Base-by-base conservation (phyloP, 2,888 invertebrate species). In the Agapostemon virescens region DNA sequence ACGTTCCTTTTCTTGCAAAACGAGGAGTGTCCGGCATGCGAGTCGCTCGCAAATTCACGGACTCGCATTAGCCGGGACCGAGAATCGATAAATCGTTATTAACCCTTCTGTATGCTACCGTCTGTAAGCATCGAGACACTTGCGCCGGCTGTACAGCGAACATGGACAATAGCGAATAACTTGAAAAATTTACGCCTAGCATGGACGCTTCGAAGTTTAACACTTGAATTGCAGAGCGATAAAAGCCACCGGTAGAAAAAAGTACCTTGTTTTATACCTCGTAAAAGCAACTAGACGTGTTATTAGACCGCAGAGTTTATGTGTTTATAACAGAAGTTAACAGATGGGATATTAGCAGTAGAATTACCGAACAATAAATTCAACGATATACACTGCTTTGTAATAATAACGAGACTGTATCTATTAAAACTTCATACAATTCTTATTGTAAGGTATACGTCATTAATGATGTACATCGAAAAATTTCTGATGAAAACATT, bases 1-100 rank as follows among this genome's bases (percentile, higher is more conserved):
- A 63, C 33, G 61, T 67, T 61, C 49, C 45, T 63, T 52, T 36
- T 3, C 61, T 33, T 40, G 20, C 17, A 58, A 61, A 49, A 61
- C 55, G 55, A 55, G 55, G 55, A 55, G 26, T 17, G 55, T 6
- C 55, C 55, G 55, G 55, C 55, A 55, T 55, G 55, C 55, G 55
- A 55, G 55, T 17, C 26, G 26, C 7, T 11, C 45, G 15, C 30
- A 17, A 13, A 40, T 40, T 42, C 66, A 9, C 23, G 52, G 36
- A 20, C 52, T 63, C 30, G 30, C 45, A 63, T 75, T 66, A 23
- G 7, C n/a, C 17, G 3, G 26, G 20, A 42, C 26, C 20, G 42
- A 9, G 40, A 5, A 40, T 7, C 40, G 66, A 66, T 66, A 42
- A 66, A 66, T 42, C 40, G 26, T 55, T 55, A 26, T 55, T 55